These are phyloP conservation scores for Lumbricus terrestris DNA, from an alignment of 2,888 invertebrate species.

Conservation along the genomic window DNA sequence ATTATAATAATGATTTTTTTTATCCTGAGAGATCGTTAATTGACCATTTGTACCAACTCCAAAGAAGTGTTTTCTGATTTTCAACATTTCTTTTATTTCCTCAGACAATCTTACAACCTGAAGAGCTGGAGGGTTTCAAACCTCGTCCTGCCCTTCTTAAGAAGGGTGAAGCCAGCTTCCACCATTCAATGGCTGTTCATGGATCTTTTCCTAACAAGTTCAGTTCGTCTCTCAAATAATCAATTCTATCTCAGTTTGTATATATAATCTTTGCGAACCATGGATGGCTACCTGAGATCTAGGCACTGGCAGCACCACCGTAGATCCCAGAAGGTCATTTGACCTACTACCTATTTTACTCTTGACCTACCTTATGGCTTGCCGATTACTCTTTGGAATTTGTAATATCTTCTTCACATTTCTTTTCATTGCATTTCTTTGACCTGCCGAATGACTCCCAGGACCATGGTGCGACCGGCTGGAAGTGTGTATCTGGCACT, in stretches of 20 bases:
- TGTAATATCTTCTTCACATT: too few relatives aligned
- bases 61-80: background rate
- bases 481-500: too few relatives aligned
- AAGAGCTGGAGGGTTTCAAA: constrained; percentile 46
- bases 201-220: constrained; percentile 55
- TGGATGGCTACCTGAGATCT: background rate
- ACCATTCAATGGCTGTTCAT: constrained; percentile 51
- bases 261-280: background rate
- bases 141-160: constrained; percentile 47
- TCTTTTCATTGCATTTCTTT: too few relatives aligned
- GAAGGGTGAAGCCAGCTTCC: constrained; percentile 54
- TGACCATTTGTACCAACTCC: background rate
- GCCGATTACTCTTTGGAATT: too few relatives aligned
- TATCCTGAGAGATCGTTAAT: too few relatives aligned
- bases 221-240: constrained; percentile 34
- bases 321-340: too few relatives aligned
- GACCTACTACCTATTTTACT: too few relatives aligned
- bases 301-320: too few relatives aligned
- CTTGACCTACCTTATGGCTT: too few relatives aligned
- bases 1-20: too few relatives aligned
- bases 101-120: constrained; percentile 51
- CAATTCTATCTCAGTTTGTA: background rate
- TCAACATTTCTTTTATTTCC: background rate
- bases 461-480: too few relatives aligned
- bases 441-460: too few relatives aligned